phyloP scores from a whole-genome alignment of 2,113 vertebrate species.

The Aptenodytes forsteri region DNA sequence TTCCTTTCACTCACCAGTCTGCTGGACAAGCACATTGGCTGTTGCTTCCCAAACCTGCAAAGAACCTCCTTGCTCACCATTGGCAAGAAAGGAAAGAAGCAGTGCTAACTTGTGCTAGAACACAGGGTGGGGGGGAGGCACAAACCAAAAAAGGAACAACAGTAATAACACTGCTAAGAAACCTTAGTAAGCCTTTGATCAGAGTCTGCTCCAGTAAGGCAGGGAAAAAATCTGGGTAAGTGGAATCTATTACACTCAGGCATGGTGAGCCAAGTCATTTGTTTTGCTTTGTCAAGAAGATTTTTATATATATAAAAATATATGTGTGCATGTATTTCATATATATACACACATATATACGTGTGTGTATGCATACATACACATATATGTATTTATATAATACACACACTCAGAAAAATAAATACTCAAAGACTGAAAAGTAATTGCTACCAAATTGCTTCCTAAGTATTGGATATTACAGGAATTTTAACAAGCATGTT shows the following conservation, averaged over 20 bases:
- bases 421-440: neutral
- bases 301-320: neutral
- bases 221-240: neutral
- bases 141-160: neutral
- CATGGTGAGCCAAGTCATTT: neutral
- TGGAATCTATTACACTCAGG: neutral
- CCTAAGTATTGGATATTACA: neutral
- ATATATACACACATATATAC: neutral
- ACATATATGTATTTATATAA: neutral
- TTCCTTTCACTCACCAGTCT: neutral
- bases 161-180: neutral
- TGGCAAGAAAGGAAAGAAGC: neutral
- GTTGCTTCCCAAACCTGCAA: neutral
- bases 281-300: neutral
- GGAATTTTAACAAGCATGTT: neutral
- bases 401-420: neutral
- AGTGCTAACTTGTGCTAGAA: neutral
- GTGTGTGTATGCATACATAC: neutral
- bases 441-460: neutral
- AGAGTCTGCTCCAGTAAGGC: neutral
- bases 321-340: neutral
- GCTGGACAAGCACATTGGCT: neutral
- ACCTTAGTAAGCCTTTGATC: neutral
- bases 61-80: neutral
- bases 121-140: accelerated